phyloP scores from a whole-genome alignment of 2,888 invertebrate species.

The Acanthopleura granulata region DNA sequence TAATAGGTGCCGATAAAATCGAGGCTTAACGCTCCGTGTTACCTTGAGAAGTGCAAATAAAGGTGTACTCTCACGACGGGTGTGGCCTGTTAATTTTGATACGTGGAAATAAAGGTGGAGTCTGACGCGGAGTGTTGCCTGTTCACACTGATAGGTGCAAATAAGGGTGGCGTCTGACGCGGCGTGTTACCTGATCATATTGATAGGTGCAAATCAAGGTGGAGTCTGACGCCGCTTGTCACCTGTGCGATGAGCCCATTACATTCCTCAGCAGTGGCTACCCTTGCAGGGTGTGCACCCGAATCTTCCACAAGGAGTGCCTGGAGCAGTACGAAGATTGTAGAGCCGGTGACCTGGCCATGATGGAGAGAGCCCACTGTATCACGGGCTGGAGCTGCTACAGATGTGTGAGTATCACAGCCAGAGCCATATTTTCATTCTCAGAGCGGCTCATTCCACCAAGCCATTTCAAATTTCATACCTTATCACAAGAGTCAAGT shows the following conservation, averaged over 20 bases:
- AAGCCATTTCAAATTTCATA: no score
- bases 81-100: background rate
- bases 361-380: slow-evolving; percentile 22
- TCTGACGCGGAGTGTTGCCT: background rate
- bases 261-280: slow-evolving; percentile 11
- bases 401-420: slow-evolving; percentile 28
- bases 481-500: no score
- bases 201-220: background rate
- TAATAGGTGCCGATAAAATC: background rate
- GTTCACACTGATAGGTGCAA: background rate
- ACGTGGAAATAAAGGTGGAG: background rate
- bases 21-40: background rate
- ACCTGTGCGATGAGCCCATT: background rate
- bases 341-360: slow-evolving; percentile 24
- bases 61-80: background rate
- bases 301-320: slow-evolving; percentile 32
- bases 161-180: no score
- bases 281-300: slow-evolving; percentile 33
- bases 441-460: no score
- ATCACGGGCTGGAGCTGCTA: slow-evolving; percentile 35
- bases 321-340: slow-evolving; percentile 27
- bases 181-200: background rate
- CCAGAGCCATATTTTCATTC: no score
- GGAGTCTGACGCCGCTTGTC: background rate
- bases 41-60: background rate